Conservation (phyloP, 64 coral and sea anemone species). For the Actinia equina region DNA sequence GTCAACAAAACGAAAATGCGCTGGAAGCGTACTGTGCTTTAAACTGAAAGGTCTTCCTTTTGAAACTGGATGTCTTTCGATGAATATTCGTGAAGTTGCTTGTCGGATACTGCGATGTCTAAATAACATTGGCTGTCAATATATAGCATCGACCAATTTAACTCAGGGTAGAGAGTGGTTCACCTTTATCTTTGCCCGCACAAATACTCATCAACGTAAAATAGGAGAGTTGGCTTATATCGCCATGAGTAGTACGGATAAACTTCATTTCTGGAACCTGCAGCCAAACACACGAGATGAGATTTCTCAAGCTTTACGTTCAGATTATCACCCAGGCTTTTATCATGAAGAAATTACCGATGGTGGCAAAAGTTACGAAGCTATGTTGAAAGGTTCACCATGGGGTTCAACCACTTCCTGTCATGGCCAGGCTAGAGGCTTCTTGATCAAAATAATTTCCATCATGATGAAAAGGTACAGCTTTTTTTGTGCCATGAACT, state of each 20-base stretch:
- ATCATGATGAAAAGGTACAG: background rate
- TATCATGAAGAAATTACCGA: background rate
- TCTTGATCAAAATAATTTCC: background rate
- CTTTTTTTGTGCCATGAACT: slow-evolving; percentile 4
- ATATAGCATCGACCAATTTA: background rate
- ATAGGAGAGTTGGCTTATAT: background rate
- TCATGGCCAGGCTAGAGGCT: background rate
- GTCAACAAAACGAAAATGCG: background rate
- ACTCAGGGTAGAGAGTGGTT: background rate
- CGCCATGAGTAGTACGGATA: background rate
- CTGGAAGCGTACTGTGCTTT: background rate
- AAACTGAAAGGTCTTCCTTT: slow-evolving; percentile 13
- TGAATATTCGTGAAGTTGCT: background rate
- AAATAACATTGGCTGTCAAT: background rate
- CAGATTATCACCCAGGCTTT: background rate
- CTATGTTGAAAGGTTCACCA: background rate
- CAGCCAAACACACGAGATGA: background rate
- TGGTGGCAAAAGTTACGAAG: background rate
- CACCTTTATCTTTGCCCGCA: background rate
- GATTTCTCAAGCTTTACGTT: background rate
- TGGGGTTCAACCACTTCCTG: background rate
- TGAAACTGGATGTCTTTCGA: background rate
- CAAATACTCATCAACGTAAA: background rate
- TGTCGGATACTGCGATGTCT: background rate
- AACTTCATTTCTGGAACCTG: slow-evolving; percentile 2